phyloP scores from a whole-genome alignment of 64 coral and sea anemone species.

The Montipora efflorescens region DNA sequence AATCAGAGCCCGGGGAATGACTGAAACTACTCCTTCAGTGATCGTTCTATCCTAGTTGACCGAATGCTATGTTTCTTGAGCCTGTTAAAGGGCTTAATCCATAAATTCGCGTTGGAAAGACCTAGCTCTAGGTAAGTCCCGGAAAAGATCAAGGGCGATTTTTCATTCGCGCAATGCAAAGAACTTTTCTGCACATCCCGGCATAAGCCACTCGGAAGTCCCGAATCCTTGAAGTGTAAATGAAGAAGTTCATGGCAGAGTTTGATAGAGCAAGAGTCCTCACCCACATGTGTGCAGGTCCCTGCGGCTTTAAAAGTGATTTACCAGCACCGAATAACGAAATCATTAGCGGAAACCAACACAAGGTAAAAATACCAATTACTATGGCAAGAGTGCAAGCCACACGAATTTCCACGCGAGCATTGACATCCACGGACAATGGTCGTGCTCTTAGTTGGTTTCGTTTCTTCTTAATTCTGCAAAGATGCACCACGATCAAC shows the following conservation, averaged over 20 bases:
- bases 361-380: not conserved
- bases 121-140: too few relatives aligned
- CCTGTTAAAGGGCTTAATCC: too few relatives aligned
- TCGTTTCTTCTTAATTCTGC: not conserved
- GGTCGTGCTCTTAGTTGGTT: not conserved
- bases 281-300: conserved; percentile 4
- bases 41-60: too few relatives aligned
- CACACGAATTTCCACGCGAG: conserved; percentile 6
- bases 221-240: conserved; percentile 2
- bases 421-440: not conserved
- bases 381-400: conserved; percentile 26
- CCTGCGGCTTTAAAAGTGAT: not conserved
- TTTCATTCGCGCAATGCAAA: not conserved
- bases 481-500: not conserved
- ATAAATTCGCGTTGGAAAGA: too few relatives aligned
- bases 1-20: too few relatives aligned
- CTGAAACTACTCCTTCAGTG: too few relatives aligned
- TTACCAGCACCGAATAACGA: not conserved
- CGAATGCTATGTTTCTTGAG: too few relatives aligned
- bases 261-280: conserved; percentile 14
- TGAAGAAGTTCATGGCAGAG: conserved; percentile 24
- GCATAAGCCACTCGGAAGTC: not conserved
- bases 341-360: conserved; percentile 36
- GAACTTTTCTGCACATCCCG: not conserved
- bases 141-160: not conserved